Conservation (phyloP, 2,888 invertebrate species). For the Galeopsomyia nigrocyanea region DNA sequence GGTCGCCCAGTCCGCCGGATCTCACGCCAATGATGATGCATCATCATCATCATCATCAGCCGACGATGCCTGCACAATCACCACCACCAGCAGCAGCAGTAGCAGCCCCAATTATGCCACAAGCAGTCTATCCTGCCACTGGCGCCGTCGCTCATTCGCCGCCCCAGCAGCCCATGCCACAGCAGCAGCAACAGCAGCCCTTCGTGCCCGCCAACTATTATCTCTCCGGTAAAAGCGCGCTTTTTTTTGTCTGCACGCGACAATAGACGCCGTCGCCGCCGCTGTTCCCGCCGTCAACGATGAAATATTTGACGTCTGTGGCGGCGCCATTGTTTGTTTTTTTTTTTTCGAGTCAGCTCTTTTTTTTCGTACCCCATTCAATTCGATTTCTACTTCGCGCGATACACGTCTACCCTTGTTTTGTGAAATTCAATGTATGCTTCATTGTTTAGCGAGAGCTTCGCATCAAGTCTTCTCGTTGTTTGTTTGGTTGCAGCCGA, state of each 20-base stretch:
- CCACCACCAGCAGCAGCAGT: neutral
- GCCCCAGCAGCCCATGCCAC: constrained; percentile 17
- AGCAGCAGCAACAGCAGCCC: constrained; percentile 41
- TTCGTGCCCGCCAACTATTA: constrained; percentile 54
- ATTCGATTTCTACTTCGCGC: neutral
- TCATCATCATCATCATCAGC: constrained; percentile 45
- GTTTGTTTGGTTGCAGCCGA: no score
- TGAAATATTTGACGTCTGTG: neutral
- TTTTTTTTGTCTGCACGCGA: neutral
- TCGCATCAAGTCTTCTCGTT: no score
- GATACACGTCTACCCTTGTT: neutral
- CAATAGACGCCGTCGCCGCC: neutral
- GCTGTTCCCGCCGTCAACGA: neutral
- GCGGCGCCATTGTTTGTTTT: neutral
- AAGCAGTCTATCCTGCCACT: neutral
- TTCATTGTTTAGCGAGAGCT: no score
- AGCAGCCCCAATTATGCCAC: neutral
- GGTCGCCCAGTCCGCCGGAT: constrained; percentile 48
- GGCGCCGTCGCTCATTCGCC: neutral
- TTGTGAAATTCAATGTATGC: no score
- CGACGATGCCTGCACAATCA: no score
- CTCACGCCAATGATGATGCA: constrained; percentile 43
- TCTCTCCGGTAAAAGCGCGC: constrained; percentile 53
- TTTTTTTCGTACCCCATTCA: no score
- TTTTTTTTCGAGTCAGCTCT: neutral